Conservation (phyloP, 2,113 vertebrate species). For the Phalacrocorax brasilianus region DNA sequence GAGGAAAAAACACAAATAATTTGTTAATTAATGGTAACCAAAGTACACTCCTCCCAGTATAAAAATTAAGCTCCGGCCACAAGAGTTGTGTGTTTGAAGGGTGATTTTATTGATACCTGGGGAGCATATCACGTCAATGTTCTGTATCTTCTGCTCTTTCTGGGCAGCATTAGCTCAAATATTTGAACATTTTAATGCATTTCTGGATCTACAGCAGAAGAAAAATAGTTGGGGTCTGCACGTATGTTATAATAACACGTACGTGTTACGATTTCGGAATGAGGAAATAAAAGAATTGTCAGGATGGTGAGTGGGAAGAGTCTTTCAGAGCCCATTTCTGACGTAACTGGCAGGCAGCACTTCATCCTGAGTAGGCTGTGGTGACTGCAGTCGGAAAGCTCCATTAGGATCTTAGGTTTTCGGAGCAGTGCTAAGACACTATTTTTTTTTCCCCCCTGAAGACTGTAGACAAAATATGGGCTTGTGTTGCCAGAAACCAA, state of each 20-base stretch:
- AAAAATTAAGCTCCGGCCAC: neutral
- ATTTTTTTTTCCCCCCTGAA: rapidly evolving
- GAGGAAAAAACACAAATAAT: neutral
- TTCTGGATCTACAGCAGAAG: neutral
- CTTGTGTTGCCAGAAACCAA: neutral
- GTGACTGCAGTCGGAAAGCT: neutral
- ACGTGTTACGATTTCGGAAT: neutral
- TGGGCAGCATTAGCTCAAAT: neutral
- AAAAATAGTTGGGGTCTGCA: neutral
- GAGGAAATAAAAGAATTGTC: neutral
- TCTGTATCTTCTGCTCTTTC: neutral
- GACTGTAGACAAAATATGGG: neutral
- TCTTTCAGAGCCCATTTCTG: neutral
- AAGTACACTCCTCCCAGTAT: neutral
- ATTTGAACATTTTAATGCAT: neutral
- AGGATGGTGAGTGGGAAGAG: neutral
- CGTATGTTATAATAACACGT: rapidly evolving
- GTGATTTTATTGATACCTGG: neutral
- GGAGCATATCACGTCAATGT: neutral
- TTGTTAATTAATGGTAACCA: neutral
- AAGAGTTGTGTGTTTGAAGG: neutral
- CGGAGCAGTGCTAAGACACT: neutral
- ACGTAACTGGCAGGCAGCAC: neutral
- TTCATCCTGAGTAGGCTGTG: neutral
- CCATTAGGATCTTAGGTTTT: neutral